These are phyloP conservation scores for Psephotus haematonotus DNA, from an alignment of 2,113 vertebrate species.

Conservation along the genomic window DNA sequence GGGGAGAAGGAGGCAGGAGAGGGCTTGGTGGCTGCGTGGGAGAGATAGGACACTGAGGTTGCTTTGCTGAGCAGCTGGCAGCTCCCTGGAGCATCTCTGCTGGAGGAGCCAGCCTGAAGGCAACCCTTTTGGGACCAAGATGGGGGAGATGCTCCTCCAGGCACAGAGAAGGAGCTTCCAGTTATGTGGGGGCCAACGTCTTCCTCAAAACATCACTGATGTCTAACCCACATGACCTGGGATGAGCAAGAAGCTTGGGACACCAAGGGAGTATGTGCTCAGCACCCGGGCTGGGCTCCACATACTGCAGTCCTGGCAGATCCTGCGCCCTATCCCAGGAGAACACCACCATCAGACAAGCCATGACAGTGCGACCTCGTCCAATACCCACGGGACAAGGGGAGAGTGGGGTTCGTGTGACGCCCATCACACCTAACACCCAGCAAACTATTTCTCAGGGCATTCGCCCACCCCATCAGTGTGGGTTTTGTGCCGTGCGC, in stretches of 20 bases:
- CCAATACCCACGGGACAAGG: background rate
- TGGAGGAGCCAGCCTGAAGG: background rate
- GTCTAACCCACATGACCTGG: background rate
- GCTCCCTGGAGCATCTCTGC: background rate
- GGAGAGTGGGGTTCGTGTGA: fast-evolving
- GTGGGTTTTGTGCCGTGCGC: fast-evolving
- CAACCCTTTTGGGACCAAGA: background rate
- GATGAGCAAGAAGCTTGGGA: background rate
- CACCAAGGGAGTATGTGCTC: background rate
- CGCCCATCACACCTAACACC: background rate
- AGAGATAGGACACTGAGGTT: background rate
- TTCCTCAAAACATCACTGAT: background rate
- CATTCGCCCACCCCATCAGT: background rate
- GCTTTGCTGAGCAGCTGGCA: no score
- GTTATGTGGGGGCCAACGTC: fast-evolving
- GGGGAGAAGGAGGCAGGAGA: background rate
- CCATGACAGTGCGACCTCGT: no score
- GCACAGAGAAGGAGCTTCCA: background rate
- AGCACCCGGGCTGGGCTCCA: background rate
- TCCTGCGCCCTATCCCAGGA: background rate
- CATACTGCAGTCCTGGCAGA: background rate
- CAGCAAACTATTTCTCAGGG: background rate
- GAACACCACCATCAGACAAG: background rate
- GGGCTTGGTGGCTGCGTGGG: no score
- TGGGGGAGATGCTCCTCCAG: background rate